Evolutionary conservation across 2,888 invertebrate genomes (phyloP).

Genomic region (Leptopilina drosophilae): DNA sequence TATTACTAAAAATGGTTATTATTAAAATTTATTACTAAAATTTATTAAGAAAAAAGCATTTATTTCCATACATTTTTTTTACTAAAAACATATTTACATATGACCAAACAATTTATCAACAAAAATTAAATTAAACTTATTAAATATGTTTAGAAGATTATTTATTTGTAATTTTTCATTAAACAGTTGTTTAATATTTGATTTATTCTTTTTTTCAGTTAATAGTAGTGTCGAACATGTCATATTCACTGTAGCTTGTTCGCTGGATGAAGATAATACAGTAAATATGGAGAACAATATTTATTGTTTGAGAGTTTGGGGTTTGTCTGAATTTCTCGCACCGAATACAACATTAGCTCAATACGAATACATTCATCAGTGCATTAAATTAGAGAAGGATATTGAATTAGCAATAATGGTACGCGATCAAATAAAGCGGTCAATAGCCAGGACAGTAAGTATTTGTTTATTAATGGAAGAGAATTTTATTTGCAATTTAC

Average conservation of each 20-base stretch:
- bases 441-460: slow-evolving; percentile 86
- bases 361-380: slow-evolving; percentile 95
- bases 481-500: too few relatives aligned
- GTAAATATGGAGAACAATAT: slow-evolving; percentile 80
- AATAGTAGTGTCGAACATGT: slow-evolving; percentile 92
- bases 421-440: slow-evolving; percentile 82
- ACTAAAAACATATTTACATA: too few relatives aligned
- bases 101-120: too few relatives aligned
- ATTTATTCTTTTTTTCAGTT: slow-evolving; percentile 80
- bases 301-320: slow-evolving; percentile 87
- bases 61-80: too few relatives aligned
- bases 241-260: slow-evolving; percentile 89
- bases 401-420: slow-evolving; percentile 82
- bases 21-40: too few relatives aligned
- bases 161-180: slow-evolving; percentile 14
- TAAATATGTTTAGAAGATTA: neutral
- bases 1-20: too few relatives aligned
- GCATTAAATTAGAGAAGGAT: slow-evolving; percentile 94
- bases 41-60: too few relatives aligned
- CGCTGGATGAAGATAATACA: slow-evolving; percentile 85
- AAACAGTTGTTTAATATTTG: slow-evolving; percentile 1
- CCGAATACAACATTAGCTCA: slow-evolving; percentile 90
- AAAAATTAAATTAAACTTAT: too few relatives aligned
- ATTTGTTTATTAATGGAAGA: slow-evolving; percentile 20
- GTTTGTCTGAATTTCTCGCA: slow-evolving; percentile 92